Conservation (phyloP, 2,113 vertebrate genomes). For the Gallinago paraguaiae region DNA sequence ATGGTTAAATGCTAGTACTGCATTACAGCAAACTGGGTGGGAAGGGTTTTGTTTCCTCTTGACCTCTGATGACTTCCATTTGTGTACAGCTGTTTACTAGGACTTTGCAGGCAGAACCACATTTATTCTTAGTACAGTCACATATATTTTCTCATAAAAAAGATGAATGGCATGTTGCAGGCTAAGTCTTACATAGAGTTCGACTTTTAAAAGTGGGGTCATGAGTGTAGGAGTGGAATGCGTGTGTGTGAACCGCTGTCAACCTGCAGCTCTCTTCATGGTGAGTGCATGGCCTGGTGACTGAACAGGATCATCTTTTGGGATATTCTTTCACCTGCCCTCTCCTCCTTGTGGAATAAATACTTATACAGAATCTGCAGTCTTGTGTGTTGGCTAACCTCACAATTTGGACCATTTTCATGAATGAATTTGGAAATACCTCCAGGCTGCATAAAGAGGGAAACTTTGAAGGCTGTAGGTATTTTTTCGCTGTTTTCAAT, state of each 20-base stretch:
- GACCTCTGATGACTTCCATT: neutral
- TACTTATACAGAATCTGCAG: neutral
- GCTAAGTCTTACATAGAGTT: neutral
- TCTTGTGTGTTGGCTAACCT: neutral
- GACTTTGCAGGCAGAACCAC: neutral
- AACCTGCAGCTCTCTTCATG: neutral
- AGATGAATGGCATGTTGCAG: neutral
- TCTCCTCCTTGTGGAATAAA: neutral
- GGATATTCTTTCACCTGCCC: neutral
- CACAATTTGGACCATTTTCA: neutral
- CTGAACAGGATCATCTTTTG: neutral
- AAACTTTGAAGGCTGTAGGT: neutral
- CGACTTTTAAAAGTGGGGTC: neutral
- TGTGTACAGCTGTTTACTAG: neutral
- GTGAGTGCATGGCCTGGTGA: neutral
- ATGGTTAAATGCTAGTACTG: neutral
- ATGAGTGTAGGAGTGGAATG: neutral
- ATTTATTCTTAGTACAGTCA: neutral
- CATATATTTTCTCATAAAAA: neutral
- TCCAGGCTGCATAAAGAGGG: neutral
- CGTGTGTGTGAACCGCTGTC: neutral
- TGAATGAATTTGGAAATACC: neutral
- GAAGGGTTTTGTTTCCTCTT: neutral
- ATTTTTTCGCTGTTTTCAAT: neutral
- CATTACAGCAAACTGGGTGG: neutral